A percentile compares a stretch with the other conserved stretches of the same genome.
Evolutionary conservation across 1,140 invertebrate genomes (phyloP).

Genomic region (honey bee (Apis mellifera)): Amel_HAv3.1 CM009939.2:8174001-8174500

Average conservation of each 20-base stretch:
- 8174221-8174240: slow-evolving; percentile 22
- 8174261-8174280: not conserved
- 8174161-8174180: slow-evolving; percentile 29
- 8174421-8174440: too few relatives aligned
- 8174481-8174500: not conserved
- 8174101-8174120: not conserved
- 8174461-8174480: not conserved
- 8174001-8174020: too few relatives aligned
- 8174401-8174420: too few relatives aligned
- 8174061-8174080: slow-evolving; percentile 35
- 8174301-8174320: too few relatives aligned
- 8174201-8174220: slow-evolving; percentile 33
- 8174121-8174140: not conserved
- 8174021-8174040: slow-evolving; percentile 29
- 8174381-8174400: too few relatives aligned
- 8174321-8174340: too few relatives aligned
- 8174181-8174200: slow-evolving; percentile 17
- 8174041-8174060: slow-evolving; percentile 9
- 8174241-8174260: slow-evolving; percentile 27
- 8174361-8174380: too few relatives aligned
- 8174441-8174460: too few relatives aligned
- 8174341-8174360: too few relatives aligned
- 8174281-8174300: not conserved
- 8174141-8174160: slow-evolving; percentile 25
- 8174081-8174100: slow-evolving; percentile 9